phyloP scores from a whole-genome alignment of 23 tunicate genomes.

The Trididemnum nubilum region DNA sequence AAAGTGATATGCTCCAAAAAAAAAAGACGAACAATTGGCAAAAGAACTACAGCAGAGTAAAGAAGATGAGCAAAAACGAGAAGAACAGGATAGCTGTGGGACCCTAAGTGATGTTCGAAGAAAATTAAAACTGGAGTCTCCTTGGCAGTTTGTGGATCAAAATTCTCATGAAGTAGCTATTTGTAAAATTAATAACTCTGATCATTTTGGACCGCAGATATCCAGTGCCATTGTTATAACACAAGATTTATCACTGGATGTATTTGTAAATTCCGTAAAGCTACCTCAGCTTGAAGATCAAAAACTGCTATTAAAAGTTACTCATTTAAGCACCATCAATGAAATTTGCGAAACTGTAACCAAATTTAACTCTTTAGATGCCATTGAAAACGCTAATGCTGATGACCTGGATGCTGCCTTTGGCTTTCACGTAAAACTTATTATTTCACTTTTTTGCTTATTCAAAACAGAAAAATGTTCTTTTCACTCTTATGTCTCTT shows the following conservation, averaged over 20 bases:
- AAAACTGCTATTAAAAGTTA: slow-evolving; percentile 10
- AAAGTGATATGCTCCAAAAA: not conserved
- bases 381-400: not conserved
- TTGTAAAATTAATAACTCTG: slow-evolving; percentile 5
- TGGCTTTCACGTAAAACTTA: not conserved
- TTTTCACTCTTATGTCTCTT: not conserved
- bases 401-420: not conserved
- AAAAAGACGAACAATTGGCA: not conserved
- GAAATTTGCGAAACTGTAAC: not conserved
- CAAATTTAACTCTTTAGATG: not conserved
- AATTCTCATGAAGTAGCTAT: not conserved
- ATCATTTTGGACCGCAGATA: not conserved
- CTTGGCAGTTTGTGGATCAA: slow-evolving; percentile 3
- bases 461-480: not conserved
- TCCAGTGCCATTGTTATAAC: not conserved
- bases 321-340: not conserved
- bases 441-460: not conserved
- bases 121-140: slow-evolving; percentile 1
- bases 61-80: slow-evolving; percentile 1
- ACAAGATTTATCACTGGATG: not conserved
- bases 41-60: slow-evolving; percentile 7
- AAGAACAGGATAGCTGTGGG: slow-evolving; percentile 1
- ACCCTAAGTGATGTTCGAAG: not conserved
- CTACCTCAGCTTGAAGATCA: not conserved
- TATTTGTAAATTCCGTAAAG: slow-evolving; percentile 19